Evolutionary conservation across 2,113 vertebrate species (phyloP).

Genomic region (sheep (Ovis aries)): ARS-UI_Ramb_v3.0 NC_056068.1:50042001-50042500

Average conservation of each 20-base stretch:
- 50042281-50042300: neutral
- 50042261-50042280: neutral
- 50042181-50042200: neutral
- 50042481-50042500: neutral
- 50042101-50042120: neutral
- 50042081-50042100: neutral
- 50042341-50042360: neutral
- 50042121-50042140: neutral
- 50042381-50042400: neutral
- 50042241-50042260: neutral
- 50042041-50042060: neutral
- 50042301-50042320: neutral
- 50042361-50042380: neutral
- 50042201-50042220: neutral
- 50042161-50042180: neutral
- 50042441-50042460: neutral
- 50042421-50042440: neutral
- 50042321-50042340: neutral
- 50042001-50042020: neutral
- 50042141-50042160: neutral
- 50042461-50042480: neutral
- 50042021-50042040: slow-evolving; percentile 7
- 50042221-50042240: neutral
- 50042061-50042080: neutral
- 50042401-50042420: neutral